A percentile compares a stretch with the other conserved stretches of the same genome.
Evolutionary conservation across 2,797 vertebrate genomes (phyloP).

Genomic region (Xiphorhynchus erythropygius): DNA sequence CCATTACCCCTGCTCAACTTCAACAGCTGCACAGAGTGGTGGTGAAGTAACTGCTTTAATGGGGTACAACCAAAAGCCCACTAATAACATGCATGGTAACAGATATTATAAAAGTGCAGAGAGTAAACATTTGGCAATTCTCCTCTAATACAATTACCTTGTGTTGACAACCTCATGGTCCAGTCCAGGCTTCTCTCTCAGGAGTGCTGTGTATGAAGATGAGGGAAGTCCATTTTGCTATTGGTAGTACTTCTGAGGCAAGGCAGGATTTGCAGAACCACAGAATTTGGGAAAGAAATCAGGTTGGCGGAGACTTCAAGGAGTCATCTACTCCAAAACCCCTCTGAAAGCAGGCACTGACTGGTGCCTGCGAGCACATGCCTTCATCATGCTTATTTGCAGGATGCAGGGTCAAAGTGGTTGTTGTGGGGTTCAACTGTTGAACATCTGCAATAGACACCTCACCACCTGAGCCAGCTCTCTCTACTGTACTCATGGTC

Average conservation of each 20-base stretch:
- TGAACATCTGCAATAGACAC: not conserved
- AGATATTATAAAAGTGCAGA: not conserved
- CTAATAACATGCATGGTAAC: not conserved
- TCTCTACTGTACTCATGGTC: fast-evolving
- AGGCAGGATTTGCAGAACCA: not conserved
- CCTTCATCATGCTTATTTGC: not conserved
- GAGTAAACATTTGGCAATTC: not conserved
- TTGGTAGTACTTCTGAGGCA: not conserved
- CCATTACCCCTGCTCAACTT: not conserved
- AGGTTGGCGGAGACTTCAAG: not conserved
- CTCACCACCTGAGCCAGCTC: not conserved
- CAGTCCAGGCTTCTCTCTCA: not conserved
- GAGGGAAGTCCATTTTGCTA: not conserved
- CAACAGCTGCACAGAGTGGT: not conserved
- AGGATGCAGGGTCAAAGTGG: not conserved
- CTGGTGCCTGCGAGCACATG: not conserved
- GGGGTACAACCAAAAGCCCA: not conserved
- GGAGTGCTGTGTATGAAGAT: fast-evolving
- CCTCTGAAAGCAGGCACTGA: not conserved
- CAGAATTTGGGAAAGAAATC: fast-evolving
- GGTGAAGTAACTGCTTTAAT: not conserved
- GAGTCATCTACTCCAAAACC: not conserved
- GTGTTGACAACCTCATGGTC: not conserved
- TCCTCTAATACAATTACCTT: not conserved
- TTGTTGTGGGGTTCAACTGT: not conserved